Evolutionary conservation across 1,140 invertebrate species (phyloP), one percentile per base, ranked within the genome.

Genomic region (Caenorhabditis latens): DNA sequence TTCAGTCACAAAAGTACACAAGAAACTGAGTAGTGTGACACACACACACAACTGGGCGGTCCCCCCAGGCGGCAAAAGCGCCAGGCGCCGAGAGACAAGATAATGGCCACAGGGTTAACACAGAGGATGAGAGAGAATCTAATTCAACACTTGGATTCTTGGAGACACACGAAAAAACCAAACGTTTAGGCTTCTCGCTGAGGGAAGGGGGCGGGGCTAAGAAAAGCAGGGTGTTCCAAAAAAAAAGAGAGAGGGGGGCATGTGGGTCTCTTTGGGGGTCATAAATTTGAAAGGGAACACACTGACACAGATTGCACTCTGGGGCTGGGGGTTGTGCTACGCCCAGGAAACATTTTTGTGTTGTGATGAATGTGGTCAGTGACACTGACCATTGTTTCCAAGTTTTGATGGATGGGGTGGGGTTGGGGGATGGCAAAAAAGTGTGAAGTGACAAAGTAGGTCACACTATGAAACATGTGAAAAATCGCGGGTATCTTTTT

Each of bases 211-310:
- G 65, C 65, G 65, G 65, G 19, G 63, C 32, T 4, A 65, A 40
- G 50, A 40, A 65, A 19, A 21, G 46, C 46, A 43, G 21, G 40
- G 71, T 79, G 71, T 79, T 79, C 71, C 46, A 79, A 79, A 46
- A 71, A 46, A 65, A 65, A 32, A 40, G 19, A 19, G 21, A 58
- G n/a, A 19, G 0, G 55, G 9, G 55, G 55, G 55, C 55, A 58
- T 58, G 55, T 58, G 43, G 46, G 46, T 50, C 46, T 46, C 21
- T 32, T 32, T 32, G n/a, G 71, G 43, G 46, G 71, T 79, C 71
- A 79, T 79, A 79, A 79, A 79, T 79, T 79, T 79, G 46, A 79
- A 50, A 79, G 40, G n/a, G 71, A 79, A 50, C 43, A 79, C 71
- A 79, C 71, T 50, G 71, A 50, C 46, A 79, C 40, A 79, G 46